phyloP scores from a whole-genome alignment of 2,797 vertebrate species.

The Bucorvus abyssinicus region DNA sequence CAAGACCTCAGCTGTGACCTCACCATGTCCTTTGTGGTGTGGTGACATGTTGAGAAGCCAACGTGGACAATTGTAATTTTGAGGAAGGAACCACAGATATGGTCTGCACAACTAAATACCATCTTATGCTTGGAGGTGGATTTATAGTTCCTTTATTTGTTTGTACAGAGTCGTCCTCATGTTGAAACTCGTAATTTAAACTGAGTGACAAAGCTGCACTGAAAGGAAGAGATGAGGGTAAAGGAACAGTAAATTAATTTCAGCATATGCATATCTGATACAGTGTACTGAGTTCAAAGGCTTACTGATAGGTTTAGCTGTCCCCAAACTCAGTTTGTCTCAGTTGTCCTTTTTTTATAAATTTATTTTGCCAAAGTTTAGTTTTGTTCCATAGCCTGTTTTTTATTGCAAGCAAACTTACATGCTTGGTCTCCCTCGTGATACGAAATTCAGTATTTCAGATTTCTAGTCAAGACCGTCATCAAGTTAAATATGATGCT shows the following conservation, averaged over 20 bases:
- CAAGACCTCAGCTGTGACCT: neutral
- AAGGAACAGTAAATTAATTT: neutral
- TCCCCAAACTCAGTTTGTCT: neutral
- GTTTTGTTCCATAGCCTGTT: neutral
- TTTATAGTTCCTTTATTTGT: neutral
- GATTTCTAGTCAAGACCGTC: neutral
- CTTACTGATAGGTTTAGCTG: neutral
- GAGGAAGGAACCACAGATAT: neutral
- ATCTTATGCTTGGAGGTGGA: neutral
- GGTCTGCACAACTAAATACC: neutral
- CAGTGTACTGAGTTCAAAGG: neutral
- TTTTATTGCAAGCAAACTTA: neutral
- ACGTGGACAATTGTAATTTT: neutral
- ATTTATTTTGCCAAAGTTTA: neutral
- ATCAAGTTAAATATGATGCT: neutral
- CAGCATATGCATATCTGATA: neutral
- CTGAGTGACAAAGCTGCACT: neutral
- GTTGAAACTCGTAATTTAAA: neutral
- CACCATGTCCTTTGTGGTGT: neutral
- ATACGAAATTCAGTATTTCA: neutral
- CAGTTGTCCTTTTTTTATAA: neutral
- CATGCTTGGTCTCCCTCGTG: neutral
- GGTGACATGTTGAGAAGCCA: neutral
- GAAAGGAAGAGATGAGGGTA: neutral
- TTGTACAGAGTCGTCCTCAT: neutral